Evolutionary conservation across 2,113 vertebrate genomes (phyloP), one percentile per base, ranked within the genome.

Genomic region (Oxygymnocypris stewartii): DNA sequence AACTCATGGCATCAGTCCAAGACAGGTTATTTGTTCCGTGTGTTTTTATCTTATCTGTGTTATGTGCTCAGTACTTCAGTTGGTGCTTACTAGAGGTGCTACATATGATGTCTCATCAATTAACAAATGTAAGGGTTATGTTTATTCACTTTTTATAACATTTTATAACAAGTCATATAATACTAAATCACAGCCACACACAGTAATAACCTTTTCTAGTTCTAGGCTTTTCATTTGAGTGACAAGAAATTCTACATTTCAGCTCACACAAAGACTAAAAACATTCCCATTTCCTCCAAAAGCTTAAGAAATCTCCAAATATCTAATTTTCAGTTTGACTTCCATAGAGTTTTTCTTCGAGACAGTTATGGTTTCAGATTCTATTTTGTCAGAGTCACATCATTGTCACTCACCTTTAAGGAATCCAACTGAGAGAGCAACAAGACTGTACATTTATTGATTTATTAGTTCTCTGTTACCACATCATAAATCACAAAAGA

Each of bases 201-300:
- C 9, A 8, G 11, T 44, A 57, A 23, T 18, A 42, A 47, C 13
- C 11, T 76, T 42, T 42, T 61, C 23, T 16, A n/a, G 11, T 80
- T 79, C 4, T 10, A 57, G 9, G 16, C 7, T 42, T 42, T 63
- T 61, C 11, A 42, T 25, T 7, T 6, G 42, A 25, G 35, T 42
- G 51, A 40, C 23, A n/a, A 59, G 54, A 40, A 42, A 42, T 42
- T 61, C 54, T 61, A n/a, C 54, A 80, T 80, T 80, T 54, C 54
- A 40, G 23, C 10, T 10, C 9, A 57, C 20, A 80, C 54, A 75
- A 75, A 47, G 10, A 47, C 5, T 23, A 23, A 47, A 47, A 47
- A 13, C 12, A 10, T 40, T 20, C 31, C 10, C 4, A n/a, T 79
- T 61, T 61, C 77, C 77, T 61, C 5, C 1, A 10, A 42, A 80